These are phyloP conservation scores for Liparis tanakae DNA, from an alignment of 2,797 vertebrate species.

Conservation along the genomic window DNA sequence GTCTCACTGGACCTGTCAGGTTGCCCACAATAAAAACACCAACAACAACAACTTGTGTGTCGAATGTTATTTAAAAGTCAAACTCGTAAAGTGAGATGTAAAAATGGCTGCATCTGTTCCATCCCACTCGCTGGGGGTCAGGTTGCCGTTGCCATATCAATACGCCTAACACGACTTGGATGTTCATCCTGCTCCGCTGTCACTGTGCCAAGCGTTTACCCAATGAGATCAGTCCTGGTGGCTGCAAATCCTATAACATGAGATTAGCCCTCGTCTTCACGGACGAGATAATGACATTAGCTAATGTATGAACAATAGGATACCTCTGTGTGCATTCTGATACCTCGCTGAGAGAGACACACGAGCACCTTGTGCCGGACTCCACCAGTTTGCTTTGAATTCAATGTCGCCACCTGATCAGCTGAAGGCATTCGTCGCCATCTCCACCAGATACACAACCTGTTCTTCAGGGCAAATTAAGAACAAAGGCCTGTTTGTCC, in stretches of 20 bases:
- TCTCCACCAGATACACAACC: conserved; percentile 30
- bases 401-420: conserved; percentile 40
- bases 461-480: conserved; percentile 29
- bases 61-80: conserved; percentile 25
- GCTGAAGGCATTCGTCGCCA: conserved; percentile 29
- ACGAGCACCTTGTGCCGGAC: conserved; percentile 59
- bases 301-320: conserved; percentile 81
- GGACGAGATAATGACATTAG: conserved; percentile 85
- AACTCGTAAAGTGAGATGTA: conserved; percentile 35
- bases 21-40: not conserved
- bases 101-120: conserved; percentile 48
- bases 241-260: conserved; percentile 83
- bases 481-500: conserved; percentile 35
- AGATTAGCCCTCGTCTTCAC: conserved; percentile 82
- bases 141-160: conserved; percentile 68
- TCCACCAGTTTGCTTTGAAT: conserved; percentile 50
- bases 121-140: conserved; percentile 46
- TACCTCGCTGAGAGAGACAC: conserved; percentile 52
- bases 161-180: conserved; percentile 67
- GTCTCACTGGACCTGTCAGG: not conserved
- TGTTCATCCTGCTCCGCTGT: conserved; percentile 73
- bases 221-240: conserved; percentile 82
- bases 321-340: conserved; percentile 71
- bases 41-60: not conserved
- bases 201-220: conserved; percentile 77